These are phyloP conservation scores for Grallaria varia DNA, from an alignment of 2,113 vertebrate genomes.

Conservation along the genomic window DNA sequence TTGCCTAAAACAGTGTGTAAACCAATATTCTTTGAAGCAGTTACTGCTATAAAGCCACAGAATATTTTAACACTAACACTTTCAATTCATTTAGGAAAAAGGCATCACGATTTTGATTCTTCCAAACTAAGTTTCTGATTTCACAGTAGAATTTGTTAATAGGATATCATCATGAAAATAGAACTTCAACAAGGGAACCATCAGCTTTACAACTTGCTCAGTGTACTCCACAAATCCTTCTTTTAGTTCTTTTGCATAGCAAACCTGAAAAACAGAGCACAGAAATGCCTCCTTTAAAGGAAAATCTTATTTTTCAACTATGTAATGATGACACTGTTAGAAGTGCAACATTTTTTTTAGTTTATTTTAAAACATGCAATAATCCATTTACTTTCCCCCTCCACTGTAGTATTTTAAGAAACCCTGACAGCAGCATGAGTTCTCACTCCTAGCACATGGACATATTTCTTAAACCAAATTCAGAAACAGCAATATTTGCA, in stretches of 20 bases:
- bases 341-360: neutral
- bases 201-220: conserved; percentile 97
- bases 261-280: conserved; percentile 81
- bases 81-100: neutral
- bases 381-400: neutral
- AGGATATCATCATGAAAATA: conserved; percentile 99
- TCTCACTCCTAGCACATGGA: neutral
- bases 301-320: neutral
- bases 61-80: neutral
- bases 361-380: neutral
- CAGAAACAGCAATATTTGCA: neutral
- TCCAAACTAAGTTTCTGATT: neutral
- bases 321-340: neutral
- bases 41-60: neutral
- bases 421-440: neutral
- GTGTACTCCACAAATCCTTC: conserved; percentile 98
- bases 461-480: neutral
- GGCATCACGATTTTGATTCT: neutral
- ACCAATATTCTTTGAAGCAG: neutral
- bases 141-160: neutral
- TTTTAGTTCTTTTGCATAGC: conserved; percentile 97
- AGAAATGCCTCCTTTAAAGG: neutral
- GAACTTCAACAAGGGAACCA: conserved; percentile 97
- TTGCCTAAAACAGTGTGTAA: neutral
- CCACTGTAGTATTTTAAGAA: neutral